A percentile compares a stretch with the other conserved stretches of the same genome.
These are phyloP conservation scores for Stenodema calcarata DNA, from an alignment of 2,888 invertebrate genomes.

Conservation along the genomic window DNA sequence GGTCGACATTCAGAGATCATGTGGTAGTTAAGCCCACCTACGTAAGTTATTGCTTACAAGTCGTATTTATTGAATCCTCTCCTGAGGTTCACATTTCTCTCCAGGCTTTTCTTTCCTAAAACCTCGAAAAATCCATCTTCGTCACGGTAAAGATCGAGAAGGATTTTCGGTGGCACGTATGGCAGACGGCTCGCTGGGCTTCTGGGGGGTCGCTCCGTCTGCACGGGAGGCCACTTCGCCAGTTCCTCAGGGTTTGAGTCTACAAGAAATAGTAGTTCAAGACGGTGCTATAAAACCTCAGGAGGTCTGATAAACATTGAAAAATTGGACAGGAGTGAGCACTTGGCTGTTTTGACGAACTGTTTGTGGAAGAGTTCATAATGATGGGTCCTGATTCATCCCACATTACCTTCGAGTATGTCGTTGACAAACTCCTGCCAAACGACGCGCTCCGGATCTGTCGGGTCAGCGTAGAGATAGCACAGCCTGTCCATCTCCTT, in stretches of 20 bases:
- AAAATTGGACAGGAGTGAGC: too few species aligned
- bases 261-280: not conserved
- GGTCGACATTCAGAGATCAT: too few species aligned
- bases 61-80: conserved; percentile 30
- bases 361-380: too few species aligned
- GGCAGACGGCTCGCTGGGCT: conserved; percentile 8
- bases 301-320: too few species aligned
- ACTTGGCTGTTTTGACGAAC: too few species aligned
- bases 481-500: conserved; percentile 29
- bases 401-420: conserved; percentile 22
- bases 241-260: not conserved
- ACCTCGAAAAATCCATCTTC: conserved; percentile 25
- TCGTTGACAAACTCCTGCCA: conserved; percentile 41
- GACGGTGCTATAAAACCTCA: too few species aligned
- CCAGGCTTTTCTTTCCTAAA: not conserved
- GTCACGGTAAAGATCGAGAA: conserved; percentile 23
- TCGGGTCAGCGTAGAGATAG: conserved; percentile 17
- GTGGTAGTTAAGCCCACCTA: too few species aligned
- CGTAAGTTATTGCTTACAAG: not conserved
- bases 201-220: not conserved
- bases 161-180: not conserved
- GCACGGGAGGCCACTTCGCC: conserved; percentile 9
- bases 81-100: not conserved
- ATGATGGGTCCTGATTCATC: not conserved
- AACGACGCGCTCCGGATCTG: conserved; percentile 25